Evolutionary conservation across 2,888 invertebrate genomes (phyloP), one percentile per base, ranked within the genome.

Genomic region (Mythimna vitellina): DNA sequence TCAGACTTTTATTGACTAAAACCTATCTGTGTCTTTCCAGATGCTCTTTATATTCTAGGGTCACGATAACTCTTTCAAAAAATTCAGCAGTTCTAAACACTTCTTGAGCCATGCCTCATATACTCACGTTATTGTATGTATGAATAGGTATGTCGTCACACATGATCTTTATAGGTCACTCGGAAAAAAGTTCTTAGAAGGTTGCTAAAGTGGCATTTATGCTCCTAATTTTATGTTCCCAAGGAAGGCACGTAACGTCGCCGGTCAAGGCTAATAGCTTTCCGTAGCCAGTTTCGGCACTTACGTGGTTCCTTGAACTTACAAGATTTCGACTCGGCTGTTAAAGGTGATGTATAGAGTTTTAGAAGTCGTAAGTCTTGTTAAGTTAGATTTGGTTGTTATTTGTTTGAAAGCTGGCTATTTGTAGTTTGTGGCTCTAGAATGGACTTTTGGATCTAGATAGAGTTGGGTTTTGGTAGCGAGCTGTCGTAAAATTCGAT

Each of bases 211-310:
- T 78, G 80, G 73, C 76, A 70, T 84, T 84, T 80, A 82, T 77
- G 76, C 56, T 51, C 63, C 72, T 78, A 84, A 80, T 77, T 81
- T 83, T 72, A 83, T 79, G 79, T 65, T 70, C 14, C 61, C 64
- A 49, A 70, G 54, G 70, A 75, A 73, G 46, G 69, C 80, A 80
- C 76, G 75, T 73, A 70, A 71, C 70, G 32, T 49, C 17, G 17
- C 51, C 65, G 84, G 80, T 78, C 82, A 84, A 80, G 84, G 84
- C 60, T 79, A 76, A 81, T 76, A 38, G 73, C 73, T 65, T 53
- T 62, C 65, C 60, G 62, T 60, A 57, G 62, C 64, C 66, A 61
- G 49, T 73, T 70, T 73, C 14, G 66, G 42, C 38, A 72, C 65
- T 80, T 70, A 74, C 61, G 32, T 22, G 63, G 70, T 66, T 63